A percentile compares a stretch with the other conserved stretches of the same genome.
phyloP scores from a whole-genome alignment of 2,888 invertebrate species.

The Saturnia pavonia region DNA sequence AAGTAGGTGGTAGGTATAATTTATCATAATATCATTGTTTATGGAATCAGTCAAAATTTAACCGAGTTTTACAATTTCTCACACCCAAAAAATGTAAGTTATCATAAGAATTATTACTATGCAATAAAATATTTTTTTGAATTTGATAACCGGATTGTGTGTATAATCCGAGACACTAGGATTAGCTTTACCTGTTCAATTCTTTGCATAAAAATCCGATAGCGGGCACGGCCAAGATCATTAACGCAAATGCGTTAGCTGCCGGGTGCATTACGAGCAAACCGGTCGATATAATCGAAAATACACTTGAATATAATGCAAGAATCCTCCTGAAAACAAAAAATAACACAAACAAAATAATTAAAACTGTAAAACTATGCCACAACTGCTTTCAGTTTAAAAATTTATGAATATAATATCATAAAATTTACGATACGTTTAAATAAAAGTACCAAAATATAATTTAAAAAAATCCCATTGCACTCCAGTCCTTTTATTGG shows the following conservation, averaged over 20 bases:
- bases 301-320: constrained; percentile 80
- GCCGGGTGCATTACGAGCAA: constrained; percentile 88
- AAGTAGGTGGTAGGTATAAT: too few relatives aligned
- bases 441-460: too few relatives aligned
- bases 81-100: background rate
- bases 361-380: background rate
- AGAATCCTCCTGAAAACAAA: constrained; percentile 79
- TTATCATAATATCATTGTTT: too few relatives aligned
- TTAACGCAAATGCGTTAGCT: constrained; percentile 91
- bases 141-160: background rate
- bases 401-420: too few relatives aligned
- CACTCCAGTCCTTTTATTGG: too few relatives aligned
- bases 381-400: background rate
- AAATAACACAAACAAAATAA: too few relatives aligned
- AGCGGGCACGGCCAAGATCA: constrained; percentile 87
- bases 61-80: background rate
- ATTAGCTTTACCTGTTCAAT: constrained; percentile 82
- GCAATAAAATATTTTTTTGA: background rate
- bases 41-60: background rate
- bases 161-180: background rate
- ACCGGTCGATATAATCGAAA: constrained; percentile 85
- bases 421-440: too few relatives aligned
- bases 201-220: constrained; percentile 85
- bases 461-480: too few relatives aligned
- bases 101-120: background rate